Base-by-base conservation (phyloP, 2,113 vertebrate species). In the Pachypanchax playfairii region DNA sequence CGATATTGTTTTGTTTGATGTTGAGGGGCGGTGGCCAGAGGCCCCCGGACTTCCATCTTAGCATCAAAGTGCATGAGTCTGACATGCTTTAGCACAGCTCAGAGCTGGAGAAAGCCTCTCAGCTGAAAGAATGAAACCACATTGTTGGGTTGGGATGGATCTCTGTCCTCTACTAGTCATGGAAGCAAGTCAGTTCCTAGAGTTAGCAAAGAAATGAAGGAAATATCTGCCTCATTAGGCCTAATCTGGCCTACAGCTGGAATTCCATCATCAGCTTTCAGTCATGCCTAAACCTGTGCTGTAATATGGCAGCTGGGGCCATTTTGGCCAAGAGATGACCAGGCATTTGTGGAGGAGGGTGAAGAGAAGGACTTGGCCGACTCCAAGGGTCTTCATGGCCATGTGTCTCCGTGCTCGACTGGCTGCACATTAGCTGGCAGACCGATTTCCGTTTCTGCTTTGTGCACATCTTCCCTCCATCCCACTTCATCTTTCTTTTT, bases 211-310 rank as follows among this genome's bases (percentile, higher is more conserved):
- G 3, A n/a, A 6, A 9, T 17, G 51, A 70, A 52, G 39, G 39
- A 56, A 75, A 70, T 71, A 58, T 53, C 80, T 54, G 73, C 73
- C 68, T 83, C 73, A 54, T 85, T 79, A 77, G 68, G 78, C 71
- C 55, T 85, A 80, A 85, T 83, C 77, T 80, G 43, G 80, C 80
- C 80, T 68, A 72, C 63, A 77, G 87, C 68, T 56, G 17, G 73
- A 84, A 88, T 88, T 88, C 80, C 82, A 83, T 81, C 87, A 79
- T 84, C 78, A 75, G 29, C 78, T n/a, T n/a, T n/a, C n/a, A n/a
- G n/a, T 77, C 73, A 52, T 59, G 9, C 51, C 78, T 80, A 79
- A 85, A 82, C 60, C 70, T 44, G 68, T 51, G 73, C 68, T 46
- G 80, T 75, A 76, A 77, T 73, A 86, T 28, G 68, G 68, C 75